These are phyloP conservation scores for Papilio gigon DNA, from an alignment of 2,888 invertebrate genomes.

Conservation along the genomic window DNA sequence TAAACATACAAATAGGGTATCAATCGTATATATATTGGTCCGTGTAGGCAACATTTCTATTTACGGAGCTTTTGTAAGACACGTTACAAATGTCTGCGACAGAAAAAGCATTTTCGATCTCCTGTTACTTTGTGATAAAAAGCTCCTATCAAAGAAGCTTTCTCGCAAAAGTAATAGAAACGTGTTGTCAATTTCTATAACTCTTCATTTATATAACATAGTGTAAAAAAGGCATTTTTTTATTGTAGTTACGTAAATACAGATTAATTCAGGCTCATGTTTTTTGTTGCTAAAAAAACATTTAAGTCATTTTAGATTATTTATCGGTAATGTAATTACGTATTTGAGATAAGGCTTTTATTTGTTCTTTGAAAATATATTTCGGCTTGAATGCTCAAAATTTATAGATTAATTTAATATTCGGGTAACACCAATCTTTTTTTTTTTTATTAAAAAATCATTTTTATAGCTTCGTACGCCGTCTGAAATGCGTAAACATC, in stretches of 20 bases:
- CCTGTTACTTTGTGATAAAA: background rate
- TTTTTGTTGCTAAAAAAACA: too few species aligned
- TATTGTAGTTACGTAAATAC: too few species aligned
- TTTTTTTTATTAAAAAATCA: background rate
- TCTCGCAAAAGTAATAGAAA: background rate
- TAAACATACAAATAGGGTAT: too few species aligned
- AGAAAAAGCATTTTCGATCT: background rate
- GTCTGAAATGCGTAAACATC: conserved; percentile 22
- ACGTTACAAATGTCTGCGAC: background rate
- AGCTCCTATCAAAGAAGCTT: background rate
- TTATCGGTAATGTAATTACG: too few species aligned
- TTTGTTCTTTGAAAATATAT: too few species aligned
- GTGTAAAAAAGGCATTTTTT: background rate
- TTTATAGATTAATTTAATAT: background rate
- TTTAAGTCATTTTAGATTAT: too few species aligned
- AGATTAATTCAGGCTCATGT: too few species aligned
- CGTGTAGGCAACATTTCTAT: too few species aligned
- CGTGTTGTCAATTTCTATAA: too few species aligned
- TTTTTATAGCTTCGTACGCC: conserved; percentile 19
- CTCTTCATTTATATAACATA: background rate
- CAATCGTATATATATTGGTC: too few species aligned
- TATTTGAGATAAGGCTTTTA: too few species aligned
- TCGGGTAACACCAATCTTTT: background rate
- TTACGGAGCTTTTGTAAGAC: background rate
- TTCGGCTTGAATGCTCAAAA: too few species aligned